Percentiles rank a stretch among this genome's conserved stretches.
phyloP scores from a whole-genome alignment of 53 echinoderm and acorn worm species.

The Echinometra lucunter region DNA sequence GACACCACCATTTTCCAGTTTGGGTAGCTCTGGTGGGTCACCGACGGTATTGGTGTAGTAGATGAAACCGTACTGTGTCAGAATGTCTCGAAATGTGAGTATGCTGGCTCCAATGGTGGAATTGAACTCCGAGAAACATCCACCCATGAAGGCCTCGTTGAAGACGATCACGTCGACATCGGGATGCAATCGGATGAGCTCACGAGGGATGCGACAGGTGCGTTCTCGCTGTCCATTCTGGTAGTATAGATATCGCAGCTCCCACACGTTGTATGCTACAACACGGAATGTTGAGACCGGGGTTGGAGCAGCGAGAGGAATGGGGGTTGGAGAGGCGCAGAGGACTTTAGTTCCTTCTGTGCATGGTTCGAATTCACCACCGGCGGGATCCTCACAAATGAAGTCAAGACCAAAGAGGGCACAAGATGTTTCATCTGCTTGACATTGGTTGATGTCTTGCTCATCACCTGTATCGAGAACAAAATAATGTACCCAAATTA shows the following conservation, averaged over 20 bases:
- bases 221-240: conserved; percentile 93
- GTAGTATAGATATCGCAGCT: conserved; percentile 79
- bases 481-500: background rate
- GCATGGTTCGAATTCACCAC: conserved; percentile 64
- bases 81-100: conserved; percentile 80
- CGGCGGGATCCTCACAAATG: conserved; percentile 79
- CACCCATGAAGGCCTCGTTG: conserved; percentile 96
- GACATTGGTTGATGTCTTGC: conserved; percentile 79
- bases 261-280: conserved; percentile 92
- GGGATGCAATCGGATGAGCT: conserved; percentile 77
- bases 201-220: conserved; percentile 86
- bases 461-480: conserved; percentile 51
- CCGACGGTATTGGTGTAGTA: conserved; percentile 87
- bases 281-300: conserved; percentile 82
- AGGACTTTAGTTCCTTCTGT: conserved; percentile 79
- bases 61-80: conserved; percentile 81
- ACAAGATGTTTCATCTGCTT: conserved; percentile 77
- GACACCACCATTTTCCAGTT: conserved; percentile 90
- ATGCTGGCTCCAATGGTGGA: conserved; percentile 70
- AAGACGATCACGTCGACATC: conserved; percentile 92
- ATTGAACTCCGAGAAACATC: conserved; percentile 88
- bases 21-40: conserved; percentile 64
- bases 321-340: conserved; percentile 75
- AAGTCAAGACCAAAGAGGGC: conserved; percentile 83
- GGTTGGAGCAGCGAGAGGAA: conserved; percentile 70